Conservation (phyloP, 2,888 invertebrate genomes). For the Brenthis daphne region DNA sequence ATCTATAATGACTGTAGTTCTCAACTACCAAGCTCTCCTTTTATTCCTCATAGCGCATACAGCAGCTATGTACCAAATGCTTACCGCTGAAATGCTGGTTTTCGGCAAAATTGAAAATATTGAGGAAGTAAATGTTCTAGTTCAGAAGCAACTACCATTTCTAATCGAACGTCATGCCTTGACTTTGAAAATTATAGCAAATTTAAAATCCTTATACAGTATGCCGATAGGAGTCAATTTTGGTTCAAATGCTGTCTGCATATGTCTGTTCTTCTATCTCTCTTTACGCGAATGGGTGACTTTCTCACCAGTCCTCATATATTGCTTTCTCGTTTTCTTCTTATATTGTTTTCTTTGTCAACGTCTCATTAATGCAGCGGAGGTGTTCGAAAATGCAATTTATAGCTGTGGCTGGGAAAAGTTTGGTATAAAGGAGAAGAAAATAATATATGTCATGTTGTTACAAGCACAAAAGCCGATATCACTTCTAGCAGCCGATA, state of each 20-base stretch:
- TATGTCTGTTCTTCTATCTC: conserved; percentile 62
- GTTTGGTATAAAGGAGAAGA: conserved; percentile 58
- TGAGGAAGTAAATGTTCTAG: conserved; percentile 42
- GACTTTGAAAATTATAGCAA: conserved; percentile 51
- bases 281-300: conserved; percentile 57
- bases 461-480: conserved; percentile 62
- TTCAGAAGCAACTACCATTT: conserved; percentile 49
- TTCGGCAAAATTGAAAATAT: conserved; percentile 47
- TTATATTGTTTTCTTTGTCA: conserved; percentile 70
- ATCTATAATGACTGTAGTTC: conserved; percentile 49
- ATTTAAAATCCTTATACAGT: conserved; percentile 60
- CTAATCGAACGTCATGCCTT: conserved; percentile 56
- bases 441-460: conserved; percentile 57
- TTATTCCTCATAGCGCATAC: conserved; percentile 65
- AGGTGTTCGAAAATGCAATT: conserved; percentile 59
- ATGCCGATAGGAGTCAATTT: conserved; percentile 67
- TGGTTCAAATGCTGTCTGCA: conserved; percentile 60
- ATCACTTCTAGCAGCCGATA: conserved; percentile 63
- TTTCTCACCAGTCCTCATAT: conserved; percentile 59
- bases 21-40: conserved; percentile 63
- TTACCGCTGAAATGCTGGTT: conserved; percentile 57
- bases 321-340: conserved; percentile 65
- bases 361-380: conserved; percentile 60
- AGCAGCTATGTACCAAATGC: conserved; percentile 58
- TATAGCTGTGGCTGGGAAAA: conserved; percentile 74